These are phyloP conservation scores for Drosophila algonquin DNA, from an alignment of 2,888 invertebrate genomes.

Conservation along the genomic window DNA sequence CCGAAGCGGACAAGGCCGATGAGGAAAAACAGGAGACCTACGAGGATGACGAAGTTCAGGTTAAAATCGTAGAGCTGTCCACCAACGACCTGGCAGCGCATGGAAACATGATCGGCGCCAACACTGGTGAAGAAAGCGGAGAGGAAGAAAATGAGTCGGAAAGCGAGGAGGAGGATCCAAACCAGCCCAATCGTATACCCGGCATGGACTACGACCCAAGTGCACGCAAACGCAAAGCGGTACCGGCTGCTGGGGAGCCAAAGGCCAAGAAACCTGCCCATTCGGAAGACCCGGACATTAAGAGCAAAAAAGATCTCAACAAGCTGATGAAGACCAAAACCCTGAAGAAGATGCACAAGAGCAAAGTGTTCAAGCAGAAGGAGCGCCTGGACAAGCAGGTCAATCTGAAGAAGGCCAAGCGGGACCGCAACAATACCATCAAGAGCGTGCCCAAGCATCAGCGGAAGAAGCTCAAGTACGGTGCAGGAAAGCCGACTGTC, in stretches of 20 bases:
- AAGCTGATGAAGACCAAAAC: slow-evolving; percentile 89
- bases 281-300: slow-evolving; percentile 25
- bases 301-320: slow-evolving; percentile 88
- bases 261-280: slow-evolving; percentile 7
- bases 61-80: slow-evolving; percentile 91
- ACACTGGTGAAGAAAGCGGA: slow-evolving; percentile 85
- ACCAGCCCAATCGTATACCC: slow-evolving; percentile 68
- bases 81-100: slow-evolving; percentile 88
- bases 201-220: slow-evolving; percentile 81
- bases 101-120: slow-evolving; percentile 88
- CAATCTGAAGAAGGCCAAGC: slow-evolving; percentile 88
- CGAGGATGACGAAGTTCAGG: slow-evolving; percentile 91
- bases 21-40: slow-evolving; percentile 85
- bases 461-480: slow-evolving; percentile 74
- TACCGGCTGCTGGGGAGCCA: not conserved
- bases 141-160: slow-evolving; percentile 48
- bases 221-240: slow-evolving; percentile 42
- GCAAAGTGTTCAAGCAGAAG: slow-evolving; percentile 91
- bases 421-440: slow-evolving; percentile 80
- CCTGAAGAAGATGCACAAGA: slow-evolving; percentile 89
- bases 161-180: slow-evolving; percentile 64
- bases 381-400: slow-evolving; percentile 88
- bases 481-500: slow-evolving; percentile 38
- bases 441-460: slow-evolving; percentile 81
- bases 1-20: slow-evolving; percentile 76